Conservation (phyloP, 2,888 invertebrate species). For the Hirtodrosophila alboralis region DNA sequence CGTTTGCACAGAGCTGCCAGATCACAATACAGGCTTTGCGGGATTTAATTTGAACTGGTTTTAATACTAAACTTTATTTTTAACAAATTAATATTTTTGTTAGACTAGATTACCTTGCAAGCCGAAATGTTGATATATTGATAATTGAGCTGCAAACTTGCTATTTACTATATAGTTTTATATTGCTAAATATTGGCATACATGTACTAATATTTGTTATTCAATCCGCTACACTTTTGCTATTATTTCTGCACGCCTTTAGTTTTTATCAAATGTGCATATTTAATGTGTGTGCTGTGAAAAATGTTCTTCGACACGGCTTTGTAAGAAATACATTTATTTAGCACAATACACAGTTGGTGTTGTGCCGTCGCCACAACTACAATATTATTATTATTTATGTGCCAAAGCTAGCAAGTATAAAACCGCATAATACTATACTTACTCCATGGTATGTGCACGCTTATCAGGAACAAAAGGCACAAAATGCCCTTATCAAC, state of each 20-base stretch:
- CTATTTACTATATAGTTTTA: too few relatives aligned
- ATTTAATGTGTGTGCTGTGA: conserved; percentile 39
- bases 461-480: background rate
- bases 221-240: background rate
- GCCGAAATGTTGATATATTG: too few relatives aligned
- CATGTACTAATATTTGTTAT: background rate
- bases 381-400: background rate
- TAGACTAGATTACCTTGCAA: too few relatives aligned
- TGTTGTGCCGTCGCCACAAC: conserved; percentile 7
- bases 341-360: conserved; percentile 21
- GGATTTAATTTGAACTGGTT: conserved; percentile 12
- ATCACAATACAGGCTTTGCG: background rate
- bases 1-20: conserved; percentile 6
- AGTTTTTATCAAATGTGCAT: conserved; percentile 50
- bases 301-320: conserved; percentile 33
- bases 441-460: conserved; percentile 10
- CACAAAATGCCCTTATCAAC: conserved; percentile 37
- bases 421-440: conserved; percentile 13
- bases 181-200: too few relatives aligned
- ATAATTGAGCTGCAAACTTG: too few relatives aligned
- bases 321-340: conserved; percentile 20
- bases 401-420: conserved; percentile 1
- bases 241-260: conserved; percentile 1
- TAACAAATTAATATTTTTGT: too few relatives aligned
- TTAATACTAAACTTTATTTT: too few relatives aligned